Evolutionary conservation across 2,888 invertebrate species (phyloP).

Genomic region (Auanema sp.): DNA sequence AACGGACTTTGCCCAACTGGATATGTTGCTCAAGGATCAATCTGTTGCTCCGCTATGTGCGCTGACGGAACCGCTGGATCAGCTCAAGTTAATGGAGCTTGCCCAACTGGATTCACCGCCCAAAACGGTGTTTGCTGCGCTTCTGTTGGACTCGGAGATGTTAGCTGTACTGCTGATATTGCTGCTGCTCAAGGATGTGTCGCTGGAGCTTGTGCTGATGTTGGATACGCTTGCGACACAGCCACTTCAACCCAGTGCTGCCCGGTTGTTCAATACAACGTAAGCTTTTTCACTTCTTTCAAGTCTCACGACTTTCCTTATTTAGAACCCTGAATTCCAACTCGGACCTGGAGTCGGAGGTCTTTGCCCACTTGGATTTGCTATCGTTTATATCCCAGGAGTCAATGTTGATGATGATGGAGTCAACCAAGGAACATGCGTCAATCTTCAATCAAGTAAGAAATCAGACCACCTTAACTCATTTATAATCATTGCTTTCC

Average conservation of each 20-base stretch:
- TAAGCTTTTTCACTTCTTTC: background rate
- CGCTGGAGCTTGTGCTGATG: conserved; percentile 31
- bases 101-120: conserved; percentile 53
- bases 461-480: conserved; percentile 5
- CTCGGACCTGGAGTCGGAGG: conserved; percentile 47
- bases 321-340: conserved; percentile 9
- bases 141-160: conserved; percentile 24
- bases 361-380: conserved; percentile 46
- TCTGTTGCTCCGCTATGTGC: conserved; percentile 50
- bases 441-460: conserved; percentile 41
- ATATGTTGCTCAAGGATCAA: conserved; percentile 48
- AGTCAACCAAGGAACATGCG: conserved; percentile 40
- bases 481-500: conserved; percentile 12
- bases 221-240: conserved; percentile 46
- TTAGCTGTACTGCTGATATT: background rate
- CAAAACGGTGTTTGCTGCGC: conserved; percentile 59
- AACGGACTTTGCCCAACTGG: conserved; percentile 62
- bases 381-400: conserved; percentile 37
- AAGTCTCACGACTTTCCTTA: background rate
- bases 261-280: conserved; percentile 37
- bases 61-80: conserved; percentile 37
- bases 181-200: conserved; percentile 28
- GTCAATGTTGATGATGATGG: conserved; percentile 25
- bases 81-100: conserved; percentile 39
- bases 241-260: conserved; percentile 44